Percentiles rank a stretch among this genome's conserved stretches.
These are phyloP conservation scores for Melikaiella ostensackeni DNA, from an alignment of 2,888 invertebrate species.

Conservation along the genomic window DNA sequence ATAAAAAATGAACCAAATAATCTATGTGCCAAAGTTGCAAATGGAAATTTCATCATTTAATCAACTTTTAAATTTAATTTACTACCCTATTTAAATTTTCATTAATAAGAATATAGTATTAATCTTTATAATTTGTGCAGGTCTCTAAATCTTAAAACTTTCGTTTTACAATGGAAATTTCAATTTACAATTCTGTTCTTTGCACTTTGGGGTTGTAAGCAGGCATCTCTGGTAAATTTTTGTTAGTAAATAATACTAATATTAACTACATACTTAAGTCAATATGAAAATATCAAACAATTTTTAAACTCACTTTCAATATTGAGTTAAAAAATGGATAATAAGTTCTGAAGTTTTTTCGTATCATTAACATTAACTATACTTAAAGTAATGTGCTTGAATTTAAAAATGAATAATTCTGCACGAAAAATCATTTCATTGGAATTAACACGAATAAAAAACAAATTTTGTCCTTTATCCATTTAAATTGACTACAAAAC, in stretches of 20 bases:
- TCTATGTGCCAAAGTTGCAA: not conserved
- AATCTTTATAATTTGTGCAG: no score
- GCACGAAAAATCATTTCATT: not conserved
- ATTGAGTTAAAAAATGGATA: not conserved
- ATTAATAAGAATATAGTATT: no score
- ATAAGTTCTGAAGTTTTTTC: not conserved
- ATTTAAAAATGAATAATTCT: not conserved
- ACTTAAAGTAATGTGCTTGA: not conserved
- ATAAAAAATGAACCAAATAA: slow-evolving; percentile 13
- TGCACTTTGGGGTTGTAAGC: slow-evolving; percentile 46
- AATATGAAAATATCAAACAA: slow-evolving; percentile 32
- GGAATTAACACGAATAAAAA: not conserved
- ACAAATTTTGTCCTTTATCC: not conserved
- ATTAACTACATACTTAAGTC: slow-evolving; percentile 44
- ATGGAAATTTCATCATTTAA: slow-evolving; percentile 15
- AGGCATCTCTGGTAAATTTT: slow-evolving; percentile 55
- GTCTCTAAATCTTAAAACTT: not conserved
- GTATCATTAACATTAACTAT: not conserved
- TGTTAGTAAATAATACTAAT: slow-evolving; percentile 19
- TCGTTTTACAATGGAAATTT: not conserved
- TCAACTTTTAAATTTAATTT: not conserved
- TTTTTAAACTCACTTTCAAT: not conserved
- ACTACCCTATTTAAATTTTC: not conserved
- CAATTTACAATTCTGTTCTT: not conserved
- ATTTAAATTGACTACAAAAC: not conserved